Conservation (phyloP, 2,113 vertebrate genomes). For the Saccopteryx leptura region DNA sequence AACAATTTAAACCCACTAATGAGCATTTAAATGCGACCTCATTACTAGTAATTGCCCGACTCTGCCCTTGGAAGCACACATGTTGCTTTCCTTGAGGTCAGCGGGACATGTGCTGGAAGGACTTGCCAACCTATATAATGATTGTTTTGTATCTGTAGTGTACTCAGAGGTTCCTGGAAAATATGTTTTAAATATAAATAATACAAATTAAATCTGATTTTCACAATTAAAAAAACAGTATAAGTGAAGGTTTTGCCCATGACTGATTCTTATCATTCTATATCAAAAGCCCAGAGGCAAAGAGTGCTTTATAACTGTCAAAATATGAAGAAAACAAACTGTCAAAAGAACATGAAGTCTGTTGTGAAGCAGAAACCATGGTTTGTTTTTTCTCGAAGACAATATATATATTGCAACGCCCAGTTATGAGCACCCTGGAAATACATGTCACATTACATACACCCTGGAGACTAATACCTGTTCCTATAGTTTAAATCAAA, state of each 20-base stretch:
- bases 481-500: not conserved
- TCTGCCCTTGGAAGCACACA: not conserved
- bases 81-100: slow-evolving; percentile 45
- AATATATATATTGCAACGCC: slow-evolving; percentile 42
- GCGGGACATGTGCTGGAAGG: not conserved
- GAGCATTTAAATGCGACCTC: slow-evolving; percentile 73
- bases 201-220: slow-evolving; percentile 9
- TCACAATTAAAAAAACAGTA: not conserved
- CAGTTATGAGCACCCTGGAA: not conserved
- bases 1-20: slow-evolving; percentile 73
- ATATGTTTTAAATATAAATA: not conserved
- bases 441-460: not conserved
- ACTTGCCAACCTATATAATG: not conserved
- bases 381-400: slow-evolving; percentile 32
- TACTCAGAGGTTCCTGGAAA: slow-evolving; percentile 6
- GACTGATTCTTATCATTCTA: not conserved
- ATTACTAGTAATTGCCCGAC: slow-evolving; percentile 36
- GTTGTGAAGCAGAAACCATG: not conserved
- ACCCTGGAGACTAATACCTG: not conserved
- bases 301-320: slow-evolving; percentile 31
- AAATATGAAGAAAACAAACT: slow-evolving; percentile 5
- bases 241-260: slow-evolving; percentile 22
- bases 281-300: slow-evolving; percentile 21
- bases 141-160: not conserved
- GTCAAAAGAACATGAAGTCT: slow-evolving; percentile 44